Conservation (phyloP, 2,797 vertebrate genomes). For the Gadopsis marmoratus region DNA sequence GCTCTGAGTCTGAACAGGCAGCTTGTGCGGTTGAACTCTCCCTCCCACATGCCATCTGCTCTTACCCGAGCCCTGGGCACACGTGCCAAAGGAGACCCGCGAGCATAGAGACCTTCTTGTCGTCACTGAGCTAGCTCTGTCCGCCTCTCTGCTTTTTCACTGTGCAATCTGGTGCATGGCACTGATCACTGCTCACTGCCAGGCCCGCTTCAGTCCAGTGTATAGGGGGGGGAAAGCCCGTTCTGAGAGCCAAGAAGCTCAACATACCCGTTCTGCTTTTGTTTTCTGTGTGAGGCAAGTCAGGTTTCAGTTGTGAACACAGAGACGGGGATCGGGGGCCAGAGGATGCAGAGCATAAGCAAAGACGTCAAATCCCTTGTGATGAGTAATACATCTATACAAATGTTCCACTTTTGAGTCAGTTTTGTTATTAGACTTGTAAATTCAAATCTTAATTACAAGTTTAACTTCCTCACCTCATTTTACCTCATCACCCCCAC, state of each 20-base stretch:
- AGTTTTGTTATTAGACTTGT: background rate
- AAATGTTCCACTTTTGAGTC: background rate
- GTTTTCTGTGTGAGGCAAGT: constrained; percentile 49
- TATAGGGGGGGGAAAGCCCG: constrained; percentile 36
- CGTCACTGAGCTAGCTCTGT: constrained; percentile 74
- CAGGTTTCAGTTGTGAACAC: constrained; percentile 35
- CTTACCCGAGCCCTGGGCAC: constrained; percentile 59
- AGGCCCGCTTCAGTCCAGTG: constrained; percentile 58
- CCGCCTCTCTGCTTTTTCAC: constrained; percentile 70
- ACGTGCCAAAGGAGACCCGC: constrained; percentile 74
- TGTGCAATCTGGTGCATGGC: constrained; percentile 87
- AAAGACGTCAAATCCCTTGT: background rate
- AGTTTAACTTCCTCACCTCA: constrained; percentile 16
- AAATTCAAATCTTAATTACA: background rate
- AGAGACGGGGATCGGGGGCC: background rate
- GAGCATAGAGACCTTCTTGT: constrained; percentile 78
- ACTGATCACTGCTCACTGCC: constrained; percentile 78
- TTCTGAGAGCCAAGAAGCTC: constrained; percentile 58
- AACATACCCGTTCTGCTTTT: constrained; percentile 58
- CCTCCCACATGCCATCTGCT: constrained; percentile 77
- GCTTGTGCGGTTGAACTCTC: constrained; percentile 61
- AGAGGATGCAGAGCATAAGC: constrained; percentile 5
- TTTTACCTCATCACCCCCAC: constrained; percentile 16
- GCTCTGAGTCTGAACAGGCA: constrained; percentile 62
- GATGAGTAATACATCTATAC: background rate